Conservation (phyloP, 2,888 invertebrate species). For the Nipponacmea schrenckii region DNA sequence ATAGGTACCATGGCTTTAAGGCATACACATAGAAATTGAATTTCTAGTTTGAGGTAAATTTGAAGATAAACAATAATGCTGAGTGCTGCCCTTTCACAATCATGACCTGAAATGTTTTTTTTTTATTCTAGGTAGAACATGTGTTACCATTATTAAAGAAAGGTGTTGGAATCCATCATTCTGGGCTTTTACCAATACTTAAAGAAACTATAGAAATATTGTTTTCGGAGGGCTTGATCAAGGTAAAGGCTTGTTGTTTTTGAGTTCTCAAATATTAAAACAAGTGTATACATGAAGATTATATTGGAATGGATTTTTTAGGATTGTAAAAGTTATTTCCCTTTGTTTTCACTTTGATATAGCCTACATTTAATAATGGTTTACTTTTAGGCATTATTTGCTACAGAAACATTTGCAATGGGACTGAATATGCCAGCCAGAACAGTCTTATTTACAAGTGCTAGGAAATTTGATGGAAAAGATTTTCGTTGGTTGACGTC, state of each 20-base stretch:
- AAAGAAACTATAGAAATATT: conserved; percentile 99
- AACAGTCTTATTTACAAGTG: conserved; percentile 95
- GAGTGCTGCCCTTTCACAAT: no score
- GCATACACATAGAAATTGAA: no score
- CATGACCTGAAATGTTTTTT: neutral
- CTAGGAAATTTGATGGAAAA: conserved; percentile 96
- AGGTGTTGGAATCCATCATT: conserved; percentile 98
- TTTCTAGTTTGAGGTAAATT: no score
- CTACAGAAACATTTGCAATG: conserved; percentile 99
- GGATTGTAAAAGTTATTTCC: no score
- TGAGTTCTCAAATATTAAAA: neutral
- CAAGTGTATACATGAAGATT: no score
- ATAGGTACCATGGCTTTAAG: no score
- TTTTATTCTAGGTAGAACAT: conserved; percentile 75
- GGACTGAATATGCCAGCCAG: conserved; percentile 99
- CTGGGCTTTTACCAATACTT: conserved; percentile 87
- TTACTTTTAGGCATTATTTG: conserved; percentile 82
- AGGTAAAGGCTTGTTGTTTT: conserved; percentile 70
- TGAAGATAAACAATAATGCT: no score
- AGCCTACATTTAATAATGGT: neutral
- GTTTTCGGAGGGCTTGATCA: conserved; percentile 96
- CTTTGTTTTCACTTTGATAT: no score
- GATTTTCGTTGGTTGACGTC: conserved; percentile 94
- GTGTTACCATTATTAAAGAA: conserved; percentile 90
- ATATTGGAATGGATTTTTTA: no score